Evolutionary conservation across 64 coral and sea anemone species (phyloP).

Genomic region (Stylophora pistillata): DNA sequence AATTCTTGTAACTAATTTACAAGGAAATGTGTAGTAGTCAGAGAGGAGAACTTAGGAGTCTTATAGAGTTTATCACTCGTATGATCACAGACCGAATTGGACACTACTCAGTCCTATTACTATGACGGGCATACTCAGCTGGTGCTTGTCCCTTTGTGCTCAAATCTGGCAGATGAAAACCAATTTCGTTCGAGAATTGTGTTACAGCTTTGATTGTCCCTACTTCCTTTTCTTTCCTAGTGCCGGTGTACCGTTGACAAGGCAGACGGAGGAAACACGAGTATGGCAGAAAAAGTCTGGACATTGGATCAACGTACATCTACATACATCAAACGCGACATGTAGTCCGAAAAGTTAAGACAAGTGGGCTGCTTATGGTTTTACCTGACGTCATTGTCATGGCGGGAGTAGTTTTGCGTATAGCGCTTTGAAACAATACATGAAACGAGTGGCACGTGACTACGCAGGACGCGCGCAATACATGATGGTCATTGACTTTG

Average conservation of each 20-base stretch:
- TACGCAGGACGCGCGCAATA: neutral
- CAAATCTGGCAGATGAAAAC: neutral
- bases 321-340: constrained; percentile 53
- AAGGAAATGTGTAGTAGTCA: no score
- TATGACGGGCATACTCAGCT: no score
- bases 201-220: neutral
- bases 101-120: no score
- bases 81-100: no score
- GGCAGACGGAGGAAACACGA: constrained; percentile 81
- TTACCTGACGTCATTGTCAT: neutral
- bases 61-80: no score
- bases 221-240: constrained; percentile 22
- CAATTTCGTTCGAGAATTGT: no score
- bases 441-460: neutral
- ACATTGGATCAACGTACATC: constrained; percentile 93
- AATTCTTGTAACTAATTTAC: no score
- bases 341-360: constrained; percentile 1
- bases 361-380: neutral
- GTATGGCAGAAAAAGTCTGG: constrained; percentile 94
- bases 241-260: constrained; percentile 64
- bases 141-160: no score
- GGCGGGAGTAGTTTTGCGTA: neutral
- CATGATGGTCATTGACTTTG: neutral
- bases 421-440: neutral
- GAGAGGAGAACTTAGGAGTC: no score